Evolutionary conservation across 2,888 invertebrate species (phyloP).

Genomic region (Mythimna ferrago): DNA sequence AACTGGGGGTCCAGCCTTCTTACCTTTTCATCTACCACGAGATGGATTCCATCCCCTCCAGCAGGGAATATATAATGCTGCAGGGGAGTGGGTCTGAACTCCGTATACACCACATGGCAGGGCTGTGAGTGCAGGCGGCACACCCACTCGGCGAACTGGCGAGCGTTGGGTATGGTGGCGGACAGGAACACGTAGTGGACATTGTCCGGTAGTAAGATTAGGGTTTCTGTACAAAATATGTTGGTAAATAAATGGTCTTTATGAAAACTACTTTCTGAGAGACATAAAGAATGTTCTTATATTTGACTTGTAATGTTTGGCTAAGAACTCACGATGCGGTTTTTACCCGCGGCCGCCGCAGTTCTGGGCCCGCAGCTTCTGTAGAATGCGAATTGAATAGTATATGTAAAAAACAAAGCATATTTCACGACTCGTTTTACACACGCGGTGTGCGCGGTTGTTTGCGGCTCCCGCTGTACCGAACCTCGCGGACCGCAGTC

Average conservation of each 20-base stretch:
- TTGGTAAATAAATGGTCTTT: neutral
- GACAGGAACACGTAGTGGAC: conserved; percentile 99
- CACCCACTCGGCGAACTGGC: conserved; percentile 99
- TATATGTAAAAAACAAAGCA: no score
- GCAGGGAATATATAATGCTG: conserved; percentile 99
- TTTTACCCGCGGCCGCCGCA: no score
- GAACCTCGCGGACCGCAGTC: no score
- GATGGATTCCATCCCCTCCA: conserved; percentile 98
- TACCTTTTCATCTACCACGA: conserved; percentile 98
- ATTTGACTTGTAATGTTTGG: no score
- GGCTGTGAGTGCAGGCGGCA: conserved; percentile 98
- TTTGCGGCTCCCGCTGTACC: no score
- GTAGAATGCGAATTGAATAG: no score
- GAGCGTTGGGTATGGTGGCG: conserved; percentile 99
- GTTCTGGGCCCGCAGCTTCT: no score
- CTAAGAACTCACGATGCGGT: no score
- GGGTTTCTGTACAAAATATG: conserved; percentile 93
- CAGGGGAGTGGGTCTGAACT: conserved; percentile 98
- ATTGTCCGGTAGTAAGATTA: conserved; percentile 98
- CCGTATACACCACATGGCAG: conserved; percentile 99
- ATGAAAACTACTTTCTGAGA: neutral
- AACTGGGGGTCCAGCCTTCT: neutral
- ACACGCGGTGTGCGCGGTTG: no score
- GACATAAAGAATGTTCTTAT: no score
- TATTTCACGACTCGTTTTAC: no score